Conservation (phyloP, 2,888 invertebrate genomes). For the Melanophora roralis region DNA sequence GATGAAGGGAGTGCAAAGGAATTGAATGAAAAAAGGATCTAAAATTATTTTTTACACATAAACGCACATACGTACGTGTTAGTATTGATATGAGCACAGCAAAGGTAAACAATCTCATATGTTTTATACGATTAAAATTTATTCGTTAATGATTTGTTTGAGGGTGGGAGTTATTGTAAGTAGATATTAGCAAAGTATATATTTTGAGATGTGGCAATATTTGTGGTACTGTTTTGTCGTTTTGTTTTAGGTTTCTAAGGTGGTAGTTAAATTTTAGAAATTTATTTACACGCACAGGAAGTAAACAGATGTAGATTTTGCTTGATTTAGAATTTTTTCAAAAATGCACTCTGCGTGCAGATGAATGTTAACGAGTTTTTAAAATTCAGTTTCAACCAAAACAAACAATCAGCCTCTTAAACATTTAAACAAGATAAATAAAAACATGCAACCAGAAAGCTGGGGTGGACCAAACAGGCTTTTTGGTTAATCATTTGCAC, state of each 20-base stretch:
- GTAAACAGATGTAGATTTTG: conserved; percentile 71
- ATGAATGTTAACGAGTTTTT: conserved; percentile 30
- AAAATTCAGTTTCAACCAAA: conserved; percentile 43
- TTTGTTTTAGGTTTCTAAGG: conserved; percentile 10
- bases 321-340: not conserved
- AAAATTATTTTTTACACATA: not conserved
- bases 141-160: not conserved
- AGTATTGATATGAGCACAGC: conserved; percentile 6
- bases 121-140: conserved; percentile 43
- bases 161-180: conserved; percentile 29
- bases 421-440: not conserved
- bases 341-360: not conserved
- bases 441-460: not conserved
- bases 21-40: conserved; percentile 14
- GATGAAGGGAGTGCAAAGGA: conserved; percentile 9
- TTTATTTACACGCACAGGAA: conserved; percentile 63
- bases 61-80: not conserved
- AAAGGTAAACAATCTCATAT: conserved; percentile 45
- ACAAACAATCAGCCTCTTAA: conserved; percentile 39
- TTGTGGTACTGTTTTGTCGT: conserved; percentile 29
- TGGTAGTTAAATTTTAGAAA: conserved; percentile 58
- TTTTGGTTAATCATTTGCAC: conserved; percentile 17
- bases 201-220: conserved; percentile 4
- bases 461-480: conserved; percentile 51
- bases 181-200: not conserved